Evolutionary conservation across 2,113 vertebrate species (phyloP), one percentile per base, ranked within the genome.

Genomic region (Mobula birostris): DNA sequence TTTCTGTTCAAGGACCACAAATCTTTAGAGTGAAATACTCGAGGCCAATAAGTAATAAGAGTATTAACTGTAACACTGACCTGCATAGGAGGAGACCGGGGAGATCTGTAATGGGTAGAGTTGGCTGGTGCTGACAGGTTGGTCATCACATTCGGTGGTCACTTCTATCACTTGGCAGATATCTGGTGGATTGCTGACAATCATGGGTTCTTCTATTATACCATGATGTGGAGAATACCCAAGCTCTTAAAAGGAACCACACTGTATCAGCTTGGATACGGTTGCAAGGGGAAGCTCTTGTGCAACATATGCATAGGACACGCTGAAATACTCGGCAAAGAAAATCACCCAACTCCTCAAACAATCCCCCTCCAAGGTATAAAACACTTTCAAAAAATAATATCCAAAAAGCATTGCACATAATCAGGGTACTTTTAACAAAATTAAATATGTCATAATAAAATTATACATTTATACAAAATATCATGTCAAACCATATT

Each of bases 131-230:
- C 97, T 98, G 80, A 98, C 97, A 0, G 98, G 97, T 95, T 99
- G 98, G 48, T 99, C 98, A 0, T 99, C 98, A 0, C 98, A 98
- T 96, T 99, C 99, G 0, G 99, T 99, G 95, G 97, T 98, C 96
- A 99, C 99, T 95, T 99, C 99, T 6, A 99, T 98, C 7, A 99
- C 99, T 95, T 99, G 98, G 95, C 98, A 99, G 95, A 99, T 98
- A 72, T 98, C 98, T 0, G 99, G 99, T 5, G 98, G 97, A 94
- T 99, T 98, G 94, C 97, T 96, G 95, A 98, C 97, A 95, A 99
- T 98, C 96, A 99, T 96, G 36, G 98, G 97, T 94, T 98, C 98
- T 21, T 97, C 98, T 1, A 76, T 87, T 95, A 90, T 11, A 76
- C 96, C 94, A 15, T 94, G 94, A 74, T 0, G 78, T 40, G 95